phyloP scores from a whole-genome alignment of 2,888 invertebrate species.

The Nesidiocoris tenuis region DNA sequence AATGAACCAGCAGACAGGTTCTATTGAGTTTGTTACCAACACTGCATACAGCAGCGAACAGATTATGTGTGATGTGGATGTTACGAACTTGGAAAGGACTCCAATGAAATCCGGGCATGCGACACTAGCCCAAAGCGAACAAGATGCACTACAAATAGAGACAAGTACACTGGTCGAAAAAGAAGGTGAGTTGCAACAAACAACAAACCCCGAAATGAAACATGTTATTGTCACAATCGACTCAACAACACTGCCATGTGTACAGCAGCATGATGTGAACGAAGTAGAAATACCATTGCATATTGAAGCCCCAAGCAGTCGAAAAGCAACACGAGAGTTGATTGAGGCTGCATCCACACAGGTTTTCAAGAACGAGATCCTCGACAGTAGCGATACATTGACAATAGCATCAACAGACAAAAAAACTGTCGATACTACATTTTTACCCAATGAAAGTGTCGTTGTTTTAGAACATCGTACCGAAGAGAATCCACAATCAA shows the following conservation, averaged over 20 bases:
- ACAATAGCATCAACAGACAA: slow-evolving; percentile 53
- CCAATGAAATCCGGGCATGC: slow-evolving; percentile 44
- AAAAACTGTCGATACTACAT: slow-evolving; percentile 62
- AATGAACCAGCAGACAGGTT: slow-evolving; percentile 43
- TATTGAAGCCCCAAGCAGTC: slow-evolving; percentile 38
- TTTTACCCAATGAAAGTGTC: slow-evolving; percentile 64
- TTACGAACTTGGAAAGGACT: slow-evolving; percentile 45
- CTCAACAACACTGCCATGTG: slow-evolving; percentile 52
- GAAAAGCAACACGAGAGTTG: slow-evolving; percentile 45
- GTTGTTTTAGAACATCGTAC: slow-evolving; percentile 61
- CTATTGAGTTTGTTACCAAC: slow-evolving; percentile 46
- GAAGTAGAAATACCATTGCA: slow-evolving; percentile 45
- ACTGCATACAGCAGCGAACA: slow-evolving; percentile 48
- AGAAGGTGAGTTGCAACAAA: slow-evolving; percentile 53
- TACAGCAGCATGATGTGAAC: slow-evolving; percentile 49
- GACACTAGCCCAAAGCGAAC: slow-evolving; percentile 35
- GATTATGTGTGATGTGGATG: slow-evolving; percentile 46
- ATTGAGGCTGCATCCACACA: slow-evolving; percentile 47
- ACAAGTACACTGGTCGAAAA: slow-evolving; percentile 51
- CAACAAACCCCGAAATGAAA: slow-evolving; percentile 54
- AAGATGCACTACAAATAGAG: slow-evolving; percentile 46
- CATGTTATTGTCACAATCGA: slow-evolving; percentile 56
- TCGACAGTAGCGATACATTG: slow-evolving; percentile 45
- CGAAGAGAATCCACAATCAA: slow-evolving; percentile 63
- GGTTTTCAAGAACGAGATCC: slow-evolving; percentile 44